Percentiles rank a stretch among this genome's conserved stretches.
Conservation (phyloP, 2,113 vertebrate species). For the Chionodraco myersi region DNA sequence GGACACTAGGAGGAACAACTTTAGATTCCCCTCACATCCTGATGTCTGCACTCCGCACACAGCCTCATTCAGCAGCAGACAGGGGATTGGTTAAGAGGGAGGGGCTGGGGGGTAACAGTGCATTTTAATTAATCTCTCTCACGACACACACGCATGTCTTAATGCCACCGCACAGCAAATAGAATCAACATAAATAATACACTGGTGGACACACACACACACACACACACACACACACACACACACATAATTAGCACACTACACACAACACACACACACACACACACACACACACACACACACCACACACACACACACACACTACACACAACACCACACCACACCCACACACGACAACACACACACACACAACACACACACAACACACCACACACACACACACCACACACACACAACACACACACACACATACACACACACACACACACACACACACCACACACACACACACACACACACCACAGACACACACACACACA, state of each 20-base stretch:
- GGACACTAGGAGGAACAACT: constrained; percentile 18
- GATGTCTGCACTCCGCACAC: constrained; percentile 55
- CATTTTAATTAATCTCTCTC: constrained; percentile 42
- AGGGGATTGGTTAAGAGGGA: constrained; percentile 50
- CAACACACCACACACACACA: neutral
- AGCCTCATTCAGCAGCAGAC: constrained; percentile 42
- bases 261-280: no score
- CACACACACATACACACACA: constrained; percentile 2
- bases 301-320: constrained; percentile 4
- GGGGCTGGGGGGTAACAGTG: constrained; percentile 4
- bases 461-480: neutral
- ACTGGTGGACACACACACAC: no score
- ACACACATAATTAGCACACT: no score
- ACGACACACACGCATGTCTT: neutral
- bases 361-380: neutral
- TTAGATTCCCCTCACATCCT: constrained; percentile 62
- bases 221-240: no score
- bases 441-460: no score
- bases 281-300: no score
- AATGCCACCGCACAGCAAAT: neutral
- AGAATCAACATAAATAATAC: constrained; percentile 7
- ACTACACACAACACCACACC: neutral
- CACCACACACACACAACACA: neutral
- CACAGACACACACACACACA: neutral
- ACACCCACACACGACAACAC: neutral